phyloP scores from a whole-genome alignment of 2,113 vertebrate species.

The Laticauda colubrina region DNA sequence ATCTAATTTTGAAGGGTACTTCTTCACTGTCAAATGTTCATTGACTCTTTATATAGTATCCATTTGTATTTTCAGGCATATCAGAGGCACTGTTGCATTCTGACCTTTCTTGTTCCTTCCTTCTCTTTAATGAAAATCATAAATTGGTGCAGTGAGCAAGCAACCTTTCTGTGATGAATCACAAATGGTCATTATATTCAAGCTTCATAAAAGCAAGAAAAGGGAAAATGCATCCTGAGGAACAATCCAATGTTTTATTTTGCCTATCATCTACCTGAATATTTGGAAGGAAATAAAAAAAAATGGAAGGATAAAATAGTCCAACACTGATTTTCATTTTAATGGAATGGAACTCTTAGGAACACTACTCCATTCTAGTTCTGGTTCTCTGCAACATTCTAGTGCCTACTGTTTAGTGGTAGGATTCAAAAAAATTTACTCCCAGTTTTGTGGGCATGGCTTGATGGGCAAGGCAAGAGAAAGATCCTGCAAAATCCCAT shows the following conservation, averaged over 20 bases:
- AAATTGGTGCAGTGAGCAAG: neutral
- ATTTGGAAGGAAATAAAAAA: neutral
- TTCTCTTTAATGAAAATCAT: neutral
- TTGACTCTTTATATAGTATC: constrained; percentile 43
- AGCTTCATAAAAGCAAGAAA: neutral
- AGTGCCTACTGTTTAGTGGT: neutral
- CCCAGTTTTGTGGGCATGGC: no score
- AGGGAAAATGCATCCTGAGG: neutral
- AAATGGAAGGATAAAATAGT: neutral
- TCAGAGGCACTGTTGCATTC: constrained; percentile 4
- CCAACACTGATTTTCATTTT: neutral
- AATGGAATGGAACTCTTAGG: neutral
- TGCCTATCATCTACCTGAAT: neutral
- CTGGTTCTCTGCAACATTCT: neutral
- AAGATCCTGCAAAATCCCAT: no score
- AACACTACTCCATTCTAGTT: neutral
- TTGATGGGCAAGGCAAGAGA: no score
- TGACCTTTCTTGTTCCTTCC: neutral
- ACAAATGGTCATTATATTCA: neutral
- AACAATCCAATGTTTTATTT: neutral
- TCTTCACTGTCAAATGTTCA: constrained; percentile 58
- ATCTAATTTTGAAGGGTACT: constrained; percentile 46
- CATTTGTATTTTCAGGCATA: constrained; percentile 51
- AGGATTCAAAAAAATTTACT: no score
- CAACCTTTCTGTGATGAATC: neutral